Base-by-base conservation (phyloP, 2,888 invertebrate genomes). In the Tetranychus piercei region DNA sequence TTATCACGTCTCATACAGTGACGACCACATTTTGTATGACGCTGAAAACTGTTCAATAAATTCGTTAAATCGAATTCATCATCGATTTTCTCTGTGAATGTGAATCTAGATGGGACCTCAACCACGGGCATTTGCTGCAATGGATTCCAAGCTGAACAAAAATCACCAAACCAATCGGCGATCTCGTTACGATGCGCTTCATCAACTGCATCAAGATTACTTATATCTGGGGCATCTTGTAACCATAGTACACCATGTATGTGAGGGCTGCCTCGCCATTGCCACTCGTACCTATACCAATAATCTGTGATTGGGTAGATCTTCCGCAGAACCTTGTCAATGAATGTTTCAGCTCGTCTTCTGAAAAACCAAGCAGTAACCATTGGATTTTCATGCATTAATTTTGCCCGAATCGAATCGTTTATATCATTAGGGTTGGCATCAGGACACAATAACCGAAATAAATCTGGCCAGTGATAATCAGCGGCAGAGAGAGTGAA, bases 1-100 rank as follows among this genome's bases (percentile, higher is more conserved):
- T 8, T 18, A 20, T 4, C 64, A 18, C 15, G 22, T 8, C 72
- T 22, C 44, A 74, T n/a, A 23, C 77, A 77, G 18, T 74, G 34
- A 0, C 71, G 65, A 4, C 71, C 72, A 66, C 44, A 74, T 15
- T 45, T 65, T 15, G 74, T 72, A 18, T 78, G 77, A 11, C 65
- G 11, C 22, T 75, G 72, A 2, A 74, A 70, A 18, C n/a, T 74
- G 66, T 77, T 75, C 15, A 75, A 20, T 8, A 75, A 43, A 23
- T 73, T 65, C 2, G 18, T 4, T 7, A 73, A 67, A 72, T 74
- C 64, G 34, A 43, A 18, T 75, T 45, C 20, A 73, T 76, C 44
- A 73, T 55, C 15, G 45, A 44, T n/a, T 73, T 70, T 65, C 74
- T 78, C 18, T 76, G 45, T 34, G 20, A 73, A 73, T 1, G 45